Evolutionary conservation across 2,888 invertebrate genomes (phyloP).

Genomic region (Holacanthella duospinosa): DNA sequence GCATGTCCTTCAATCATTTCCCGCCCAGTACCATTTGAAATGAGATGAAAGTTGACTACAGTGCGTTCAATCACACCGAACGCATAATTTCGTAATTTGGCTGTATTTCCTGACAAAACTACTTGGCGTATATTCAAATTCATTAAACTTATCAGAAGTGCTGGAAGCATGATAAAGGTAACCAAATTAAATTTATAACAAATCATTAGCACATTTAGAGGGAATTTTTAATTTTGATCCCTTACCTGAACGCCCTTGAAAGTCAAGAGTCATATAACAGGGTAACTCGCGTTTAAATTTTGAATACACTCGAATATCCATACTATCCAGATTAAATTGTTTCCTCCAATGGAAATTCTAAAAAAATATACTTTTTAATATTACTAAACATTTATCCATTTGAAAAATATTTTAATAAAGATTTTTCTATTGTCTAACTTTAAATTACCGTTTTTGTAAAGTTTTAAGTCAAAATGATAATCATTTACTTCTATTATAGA

Average conservation of each 20-base stretch:
- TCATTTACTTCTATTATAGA: no score
- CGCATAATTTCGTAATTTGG: background rate
- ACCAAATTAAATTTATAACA: background rate
- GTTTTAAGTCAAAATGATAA: no score
- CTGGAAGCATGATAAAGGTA: background rate
- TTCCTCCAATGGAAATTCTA: background rate
- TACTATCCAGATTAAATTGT: background rate
- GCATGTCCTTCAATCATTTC: background rate
- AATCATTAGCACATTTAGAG: background rate
- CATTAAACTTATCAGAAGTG: background rate
- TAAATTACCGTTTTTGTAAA: no score
- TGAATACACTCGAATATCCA: background rate
- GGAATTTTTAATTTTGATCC: background rate
- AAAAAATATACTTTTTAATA: no score
- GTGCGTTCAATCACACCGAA: background rate
- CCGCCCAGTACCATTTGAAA: background rate
- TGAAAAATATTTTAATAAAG: no score
- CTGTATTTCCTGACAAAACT: background rate
- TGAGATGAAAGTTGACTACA: background rate
- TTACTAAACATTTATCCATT: no score
- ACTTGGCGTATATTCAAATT: background rate
- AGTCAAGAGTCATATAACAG: background rate
- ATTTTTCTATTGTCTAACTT: no score
- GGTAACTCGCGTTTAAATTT: background rate
- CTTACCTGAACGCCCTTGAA: background rate